Conservation (phyloP, 2,888 invertebrate genomes). For the Melangyna quadrimaculata region DNA sequence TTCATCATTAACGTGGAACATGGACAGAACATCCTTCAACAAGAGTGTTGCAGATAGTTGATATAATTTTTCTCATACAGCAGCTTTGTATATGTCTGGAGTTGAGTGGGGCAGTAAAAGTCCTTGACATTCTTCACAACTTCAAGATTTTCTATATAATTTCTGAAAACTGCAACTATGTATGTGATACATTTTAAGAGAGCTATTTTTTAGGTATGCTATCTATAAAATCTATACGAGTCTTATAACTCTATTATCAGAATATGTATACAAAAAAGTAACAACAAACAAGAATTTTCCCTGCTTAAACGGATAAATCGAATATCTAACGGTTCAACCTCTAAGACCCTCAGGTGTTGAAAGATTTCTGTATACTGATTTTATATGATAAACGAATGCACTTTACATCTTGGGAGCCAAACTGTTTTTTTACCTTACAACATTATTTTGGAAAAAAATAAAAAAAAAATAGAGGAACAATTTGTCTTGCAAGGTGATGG, state of each 20-base stretch:
- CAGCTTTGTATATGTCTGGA: background rate
- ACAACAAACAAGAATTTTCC: background rate
- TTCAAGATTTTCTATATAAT: background rate
- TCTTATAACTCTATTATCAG: too few relatives aligned
- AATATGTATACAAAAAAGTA: background rate
- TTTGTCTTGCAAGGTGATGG: slow-evolving; percentile 55
- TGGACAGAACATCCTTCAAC: background rate
- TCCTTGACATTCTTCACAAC: background rate
- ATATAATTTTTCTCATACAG: slow-evolving; percentile 23
- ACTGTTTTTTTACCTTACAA: background rate
- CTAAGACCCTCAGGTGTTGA: slow-evolving; percentile 45
- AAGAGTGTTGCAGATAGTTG: slow-evolving; percentile 44
- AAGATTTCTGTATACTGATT: slow-evolving; percentile 40
- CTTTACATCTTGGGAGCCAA: slow-evolving; percentile 31
- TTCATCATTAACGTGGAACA: background rate
- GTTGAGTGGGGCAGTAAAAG: background rate
- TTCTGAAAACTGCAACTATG: background rate
- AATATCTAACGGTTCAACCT: slow-evolving; percentile 19
- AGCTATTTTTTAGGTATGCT: background rate
- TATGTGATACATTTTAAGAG: background rate
- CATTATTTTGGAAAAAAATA: background rate
- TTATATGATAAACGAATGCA: slow-evolving; percentile 50
- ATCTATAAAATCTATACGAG: too few relatives aligned
- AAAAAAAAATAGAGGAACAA: slow-evolving; percentile 6
- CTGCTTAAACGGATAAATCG: slow-evolving; percentile 13